Evolutionary conservation across 2,888 invertebrate genomes (phyloP).

Genomic region (Melitaea athalia): DNA sequence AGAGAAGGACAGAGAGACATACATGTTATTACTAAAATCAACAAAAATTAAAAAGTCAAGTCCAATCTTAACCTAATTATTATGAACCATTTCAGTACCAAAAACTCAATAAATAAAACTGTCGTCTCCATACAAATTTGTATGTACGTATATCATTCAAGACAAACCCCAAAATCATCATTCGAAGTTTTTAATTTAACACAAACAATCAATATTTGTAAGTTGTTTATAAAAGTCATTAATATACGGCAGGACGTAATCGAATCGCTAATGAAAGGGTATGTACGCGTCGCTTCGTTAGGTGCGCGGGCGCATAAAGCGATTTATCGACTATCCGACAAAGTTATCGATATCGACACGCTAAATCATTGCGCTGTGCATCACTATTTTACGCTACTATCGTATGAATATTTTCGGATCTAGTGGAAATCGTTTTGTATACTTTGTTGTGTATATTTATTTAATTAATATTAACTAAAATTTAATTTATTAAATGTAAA

Average conservation of each 20-base stretch:
- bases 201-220: slow-evolving; percentile 56
- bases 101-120: slow-evolving; percentile 27
- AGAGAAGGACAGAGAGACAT: too few relatives aligned
- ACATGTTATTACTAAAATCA: not conserved
- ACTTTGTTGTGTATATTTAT: not conserved
- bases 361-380: slow-evolving; percentile 52
- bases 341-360: slow-evolving; percentile 67
- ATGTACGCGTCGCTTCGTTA: slow-evolving; percentile 58
- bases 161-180: slow-evolving; percentile 49
- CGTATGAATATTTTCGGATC: slow-evolving; percentile 8
- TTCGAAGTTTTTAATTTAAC: slow-evolving; percentile 44
- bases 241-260: slow-evolving; percentile 62
- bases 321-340: slow-evolving; percentile 65
- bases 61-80: not conserved
- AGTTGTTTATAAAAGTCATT: slow-evolving; percentile 69
- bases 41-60: slow-evolving; percentile 1
- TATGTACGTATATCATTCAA: slow-evolving; percentile 50
- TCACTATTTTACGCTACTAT: slow-evolving; percentile 50
- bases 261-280: slow-evolving; percentile 65
- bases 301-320: slow-evolving; percentile 46
- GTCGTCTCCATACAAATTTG: slow-evolving; percentile 34
- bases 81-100: slow-evolving; percentile 8
- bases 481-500: not conserved
- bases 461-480: too few relatives aligned
- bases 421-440: not conserved